Base-by-base conservation (phyloP, 2,797 vertebrate genomes). In the Gambusia yucatana region DNA sequence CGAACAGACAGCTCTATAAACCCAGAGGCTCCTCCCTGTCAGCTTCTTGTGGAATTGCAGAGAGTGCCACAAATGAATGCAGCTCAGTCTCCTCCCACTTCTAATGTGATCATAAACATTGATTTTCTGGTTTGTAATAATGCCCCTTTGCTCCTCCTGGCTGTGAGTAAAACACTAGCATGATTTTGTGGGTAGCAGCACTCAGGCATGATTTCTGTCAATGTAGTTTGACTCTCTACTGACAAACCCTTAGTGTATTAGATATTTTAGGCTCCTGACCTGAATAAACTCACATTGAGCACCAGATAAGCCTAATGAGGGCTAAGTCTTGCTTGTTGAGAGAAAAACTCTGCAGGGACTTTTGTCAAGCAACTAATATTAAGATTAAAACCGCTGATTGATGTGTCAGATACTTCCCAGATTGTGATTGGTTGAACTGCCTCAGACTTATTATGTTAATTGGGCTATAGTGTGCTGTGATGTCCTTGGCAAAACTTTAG, bases 221-320 rank as follows among this genome's bases (percentile, higher is more conserved):
- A 72, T 81, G 77, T 76, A 65, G 44, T 73, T 69, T 76, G 46
- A 47, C 77, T 86, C 75, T 47, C 57, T 77, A 80, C 86, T 82
- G 75, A 81, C 61, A 83, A 81, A 69, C 48, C 76, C 61, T 17
- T 50, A 3, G 73, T 46, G 72, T 41, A 28, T 76, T 67, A 30
- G 63, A 61, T 88, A 90, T 93, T 89, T 87, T 78, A 72, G 83
- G 85, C 57, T 22, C 83, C 81, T 87, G 88, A 72, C 89, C 90
- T 86, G 76, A 87, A 91, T 90, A 75, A 77, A 44, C 4, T 39
- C 44, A 65, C 46, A 79, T 44, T 57, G 43, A 71, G n/a, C 5
- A 41, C 52, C 69, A 72, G 20, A 77, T 73, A 63, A 13, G 47
- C 57, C 69, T 57, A 79, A 76, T 55, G 11, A 69, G 39, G 61